These are phyloP conservation scores for Epinephelus moara DNA, from an alignment of 2,113 vertebrate species.

Conservation along the genomic window DNA sequence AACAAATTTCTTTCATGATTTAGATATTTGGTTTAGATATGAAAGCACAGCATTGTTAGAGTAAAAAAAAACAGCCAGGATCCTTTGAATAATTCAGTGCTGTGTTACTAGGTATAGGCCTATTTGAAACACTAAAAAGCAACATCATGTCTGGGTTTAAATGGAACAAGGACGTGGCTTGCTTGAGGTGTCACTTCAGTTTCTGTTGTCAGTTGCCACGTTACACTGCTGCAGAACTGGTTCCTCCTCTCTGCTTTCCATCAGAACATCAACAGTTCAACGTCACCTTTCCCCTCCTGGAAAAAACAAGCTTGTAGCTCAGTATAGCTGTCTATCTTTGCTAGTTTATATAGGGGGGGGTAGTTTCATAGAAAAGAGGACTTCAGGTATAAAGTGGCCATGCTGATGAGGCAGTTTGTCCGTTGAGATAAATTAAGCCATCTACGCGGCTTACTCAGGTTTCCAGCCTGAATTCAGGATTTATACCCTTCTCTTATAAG, in stretches of 20 bases:
- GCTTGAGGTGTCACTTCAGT: slow-evolving; percentile 73
- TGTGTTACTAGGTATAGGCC: not conserved
- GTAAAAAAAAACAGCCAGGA: not conserved
- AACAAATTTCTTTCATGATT: not conserved
- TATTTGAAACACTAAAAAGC: slow-evolving; percentile 22
- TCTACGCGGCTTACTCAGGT: slow-evolving; percentile 30
- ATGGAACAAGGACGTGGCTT: slow-evolving; percentile 75
- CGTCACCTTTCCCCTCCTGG: slow-evolving; percentile 32
- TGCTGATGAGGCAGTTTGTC: slow-evolving; percentile 22
- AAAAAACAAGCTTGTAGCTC: slow-evolving; percentile 27
- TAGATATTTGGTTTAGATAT: not conserved
- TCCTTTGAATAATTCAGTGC: not conserved
- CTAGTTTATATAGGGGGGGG: not conserved
- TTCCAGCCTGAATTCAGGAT: slow-evolving; percentile 54
- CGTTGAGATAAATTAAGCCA: slow-evolving; percentile 53
- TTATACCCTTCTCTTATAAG: slow-evolving; percentile 54
- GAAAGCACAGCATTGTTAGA: not conserved
- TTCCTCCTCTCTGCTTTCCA: slow-evolving; percentile 78
- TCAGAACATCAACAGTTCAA: slow-evolving; percentile 71
- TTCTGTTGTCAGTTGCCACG: slow-evolving; percentile 80
- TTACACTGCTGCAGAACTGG: slow-evolving; percentile 76
- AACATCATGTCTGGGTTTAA: slow-evolving; percentile 54
- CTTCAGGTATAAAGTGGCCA: slow-evolving; percentile 6
- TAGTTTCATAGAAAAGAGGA: slow-evolving; percentile 33
- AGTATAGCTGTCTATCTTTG: slow-evolving; percentile 30